phyloP scores from a whole-genome alignment of 53 echinoderm and acorn worm genomes.

The Paracentrotus lividus region DNA sequence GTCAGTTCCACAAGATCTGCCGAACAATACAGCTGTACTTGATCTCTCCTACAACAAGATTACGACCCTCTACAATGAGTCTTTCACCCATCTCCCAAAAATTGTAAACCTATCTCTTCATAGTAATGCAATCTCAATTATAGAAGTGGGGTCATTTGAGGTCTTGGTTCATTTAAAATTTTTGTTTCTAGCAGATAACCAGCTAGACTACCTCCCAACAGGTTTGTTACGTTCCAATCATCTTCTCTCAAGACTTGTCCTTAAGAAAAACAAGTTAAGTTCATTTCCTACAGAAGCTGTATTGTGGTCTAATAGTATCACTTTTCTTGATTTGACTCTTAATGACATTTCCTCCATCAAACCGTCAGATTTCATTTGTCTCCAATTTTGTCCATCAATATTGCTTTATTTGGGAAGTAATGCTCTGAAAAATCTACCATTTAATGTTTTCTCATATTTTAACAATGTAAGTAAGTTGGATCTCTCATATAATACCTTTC shows the following conservation, averaged over 20 bases:
- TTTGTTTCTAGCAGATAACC: neutral
- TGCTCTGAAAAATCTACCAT: neutral
- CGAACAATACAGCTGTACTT: neutral
- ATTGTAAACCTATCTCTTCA: neutral
- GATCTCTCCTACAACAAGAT: constrained; percentile 33
- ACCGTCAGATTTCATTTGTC: neutral
- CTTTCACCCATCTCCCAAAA: neutral
- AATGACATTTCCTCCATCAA: constrained; percentile 26
- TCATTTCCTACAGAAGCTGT: neutral
- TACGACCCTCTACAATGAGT: neutral
- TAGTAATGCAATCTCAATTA: neutral
- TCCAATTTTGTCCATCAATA: neutral
- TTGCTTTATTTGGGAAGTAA: neutral
- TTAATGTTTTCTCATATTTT: neutral
- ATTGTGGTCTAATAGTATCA: neutral
- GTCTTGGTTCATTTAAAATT: neutral
- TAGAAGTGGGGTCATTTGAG: neutral
- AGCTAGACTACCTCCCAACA: neutral
- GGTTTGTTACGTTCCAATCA: neutral
- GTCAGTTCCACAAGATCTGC: constrained; percentile 30
- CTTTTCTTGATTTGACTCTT: neutral
- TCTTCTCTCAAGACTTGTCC: neutral
- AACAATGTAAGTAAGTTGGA: neutral
- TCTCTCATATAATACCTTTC: neutral
- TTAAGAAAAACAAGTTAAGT: neutral